Conservation (phyloP, 2,888 invertebrate genomes). For the Encarsia formosa region DNA sequence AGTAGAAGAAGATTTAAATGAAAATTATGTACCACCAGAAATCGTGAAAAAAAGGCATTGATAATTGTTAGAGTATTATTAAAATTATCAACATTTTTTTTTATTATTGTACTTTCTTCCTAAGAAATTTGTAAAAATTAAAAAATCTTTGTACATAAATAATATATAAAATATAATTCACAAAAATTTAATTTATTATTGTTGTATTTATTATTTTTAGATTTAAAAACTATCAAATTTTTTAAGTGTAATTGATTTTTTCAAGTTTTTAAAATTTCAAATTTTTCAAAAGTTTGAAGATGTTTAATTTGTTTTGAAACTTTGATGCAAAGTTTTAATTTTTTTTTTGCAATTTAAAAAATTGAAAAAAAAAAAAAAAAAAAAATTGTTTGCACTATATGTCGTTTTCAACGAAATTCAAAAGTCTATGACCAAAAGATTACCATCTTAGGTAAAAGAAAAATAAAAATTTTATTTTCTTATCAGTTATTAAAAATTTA, state of each 20-base stretch:
- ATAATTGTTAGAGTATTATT: background rate
- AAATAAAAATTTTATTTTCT: too few relatives aligned
- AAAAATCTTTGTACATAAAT: background rate
- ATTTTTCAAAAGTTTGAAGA: background rate
- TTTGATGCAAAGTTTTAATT: background rate
- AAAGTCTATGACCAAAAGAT: too few relatives aligned
- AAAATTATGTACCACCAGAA: slow-evolving; percentile 71
- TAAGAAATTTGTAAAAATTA: background rate
- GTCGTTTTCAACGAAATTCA: too few relatives aligned
- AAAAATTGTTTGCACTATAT: too few relatives aligned
- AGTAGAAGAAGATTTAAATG: slow-evolving; percentile 38
- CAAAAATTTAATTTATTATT: background rate
- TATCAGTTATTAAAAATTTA: too few relatives aligned
- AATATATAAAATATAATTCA: background rate
- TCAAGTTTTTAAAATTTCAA: background rate
- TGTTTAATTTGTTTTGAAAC: background rate
- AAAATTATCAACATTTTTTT: background rate
- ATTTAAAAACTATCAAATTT: too few relatives aligned
- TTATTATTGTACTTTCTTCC: background rate
- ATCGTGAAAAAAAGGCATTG: slow-evolving; percentile 46
- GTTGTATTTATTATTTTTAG: too few relatives aligned
- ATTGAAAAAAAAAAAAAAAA: too few relatives aligned
- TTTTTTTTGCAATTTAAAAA: slow-evolving; percentile 2
- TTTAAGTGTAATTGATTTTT: too few relatives aligned
- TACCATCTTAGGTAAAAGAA: too few relatives aligned